Evolutionary conservation across 1,140 invertebrate genomes (phyloP), one percentile per base, ranked within the genome.

Genomic region (Orchestia grillus): DNA sequence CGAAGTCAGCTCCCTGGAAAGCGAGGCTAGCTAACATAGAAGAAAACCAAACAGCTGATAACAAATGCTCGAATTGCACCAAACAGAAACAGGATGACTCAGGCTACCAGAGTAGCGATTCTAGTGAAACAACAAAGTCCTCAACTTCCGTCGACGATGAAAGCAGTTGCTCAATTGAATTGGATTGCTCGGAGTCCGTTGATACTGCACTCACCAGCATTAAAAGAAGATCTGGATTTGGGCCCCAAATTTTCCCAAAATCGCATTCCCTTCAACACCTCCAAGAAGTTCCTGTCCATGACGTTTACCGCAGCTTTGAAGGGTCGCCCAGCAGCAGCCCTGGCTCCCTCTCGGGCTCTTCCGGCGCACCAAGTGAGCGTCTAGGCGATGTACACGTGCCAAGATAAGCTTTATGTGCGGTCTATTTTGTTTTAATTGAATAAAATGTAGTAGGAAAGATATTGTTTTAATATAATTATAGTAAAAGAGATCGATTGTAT

Each of bases 101-200:
- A 1, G 92, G 92, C n/a, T 94, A 94, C 44, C 92, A 94, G 92
- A 94, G 92, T n/a, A 94, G 92, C 92, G 92, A 94, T 45, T 94
- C 92, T 44, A 94, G 92, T 40, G 44, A 44, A 28, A 45, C 92
- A 4, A 28, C 92, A 16, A 94, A 45, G 11, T 94, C 92, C 44
- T 6, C 6, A 0, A 28, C 92, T 15, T 11, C 92, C 0, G 44
- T 47, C 3, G 92, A 47, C 40, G 92, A 94, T 4, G 92, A 94
- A 47, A 94, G 92, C 92, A 94, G 92, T n/a, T 94, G 92, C 40
- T 94, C 92, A 40, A 42, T 94, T 42, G 92, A 94, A 3, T 47
- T 94, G 40, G 92, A 94, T 94, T 94, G 92, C 92, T 44, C 92
- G 0, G 92, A 94, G 44, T 94, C 92, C 36, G 47, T 94, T 6